Percentiles rank a stretch among this genome's conserved stretches.
Conservation (phyloP, 2,888 invertebrate species). For the Parascotia fuliginaria region DNA sequence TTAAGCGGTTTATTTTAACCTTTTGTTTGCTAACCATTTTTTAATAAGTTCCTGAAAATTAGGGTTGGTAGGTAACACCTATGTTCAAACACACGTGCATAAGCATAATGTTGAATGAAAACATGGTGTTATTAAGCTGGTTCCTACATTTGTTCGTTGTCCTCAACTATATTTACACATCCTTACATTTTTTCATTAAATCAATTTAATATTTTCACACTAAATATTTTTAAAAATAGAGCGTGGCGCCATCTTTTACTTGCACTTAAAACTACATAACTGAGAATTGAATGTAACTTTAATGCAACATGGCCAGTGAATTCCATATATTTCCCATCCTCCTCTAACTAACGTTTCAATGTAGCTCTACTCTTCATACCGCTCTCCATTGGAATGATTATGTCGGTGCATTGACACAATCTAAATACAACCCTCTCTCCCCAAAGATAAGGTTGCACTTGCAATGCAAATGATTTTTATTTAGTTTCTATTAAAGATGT, state of each 20-base stretch:
- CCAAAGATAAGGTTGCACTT: constrained; percentile 76
- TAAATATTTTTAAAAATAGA: constrained; percentile 37
- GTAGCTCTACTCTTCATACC: constrained; percentile 61
- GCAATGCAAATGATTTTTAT: constrained; percentile 65
- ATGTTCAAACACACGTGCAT: neutral
- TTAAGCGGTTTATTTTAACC: too few relatives aligned
- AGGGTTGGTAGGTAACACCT: neutral
- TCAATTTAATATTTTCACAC: constrained; percentile 3
- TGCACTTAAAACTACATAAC: constrained; percentile 58
- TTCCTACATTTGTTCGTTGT: neutral
- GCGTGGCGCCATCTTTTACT: constrained; percentile 76
- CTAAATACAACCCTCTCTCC: constrained; percentile 68
- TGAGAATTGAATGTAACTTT: constrained; percentile 62
- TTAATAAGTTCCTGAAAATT: too few relatives aligned
- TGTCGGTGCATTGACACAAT: constrained; percentile 54
- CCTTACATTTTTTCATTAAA: neutral
- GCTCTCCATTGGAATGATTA: constrained; percentile 55
- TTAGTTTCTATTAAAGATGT: constrained; percentile 64
- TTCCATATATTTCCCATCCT: constrained; percentile 60
- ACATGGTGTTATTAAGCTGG: neutral
- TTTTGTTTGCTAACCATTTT: too few relatives aligned
- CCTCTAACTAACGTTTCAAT: constrained; percentile 53
- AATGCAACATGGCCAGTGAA: constrained; percentile 68
- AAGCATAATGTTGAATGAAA: neutral
- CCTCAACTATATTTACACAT: neutral